Evolutionary conservation across 1,140 invertebrate species (phyloP), one percentile per base, ranked within the genome.

Genomic region (Zaprionus camerounensis): DNA sequence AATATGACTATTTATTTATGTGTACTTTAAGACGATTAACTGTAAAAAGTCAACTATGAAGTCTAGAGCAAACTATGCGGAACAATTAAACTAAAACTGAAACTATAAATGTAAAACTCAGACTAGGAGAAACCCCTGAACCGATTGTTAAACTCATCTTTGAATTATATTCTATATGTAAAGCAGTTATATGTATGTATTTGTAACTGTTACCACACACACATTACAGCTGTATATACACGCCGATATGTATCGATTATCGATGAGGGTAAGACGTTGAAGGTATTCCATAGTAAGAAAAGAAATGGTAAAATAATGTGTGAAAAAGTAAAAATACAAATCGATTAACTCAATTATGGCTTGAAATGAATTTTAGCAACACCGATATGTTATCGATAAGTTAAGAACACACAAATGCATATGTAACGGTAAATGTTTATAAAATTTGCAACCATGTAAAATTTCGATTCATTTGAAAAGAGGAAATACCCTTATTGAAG

Each of bases 11-110:
- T 17, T 17, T 55, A 68, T 22, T 49, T 46, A 41, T 36, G 26
- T 63, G 61, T 73, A 83, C 64, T 80, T 75, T 87, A 87, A 73
- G 73, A 63, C 59, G 58, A 62, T 53, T 72, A 74, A 62, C 49
- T 70, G 28, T 79, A 85, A 71, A 72, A 70, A 75, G 24, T 58
- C 22, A 68, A 81, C 65, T 38, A 38, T 38, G 44, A 67, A 75
- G 80, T 86, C 82, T 81, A 71, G 38, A 74, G 62, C 56, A 61
- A 87, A 88, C 67, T 64, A 59, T 76, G 84, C 68, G 84, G 84
- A 88, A 73, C 84, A 87, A 77, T 53, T 72, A 72, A 46, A 17
- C n/a, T 46, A 46, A 44, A 46, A 46, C 41, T 46, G 41, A 46
- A 7, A 62, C 62, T 57, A 63, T 34, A 34, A 34, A 34, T 34